phyloP scores from a whole-genome alignment of 2,113 vertebrate species.

The Thryonomys swinderianus region DNA sequence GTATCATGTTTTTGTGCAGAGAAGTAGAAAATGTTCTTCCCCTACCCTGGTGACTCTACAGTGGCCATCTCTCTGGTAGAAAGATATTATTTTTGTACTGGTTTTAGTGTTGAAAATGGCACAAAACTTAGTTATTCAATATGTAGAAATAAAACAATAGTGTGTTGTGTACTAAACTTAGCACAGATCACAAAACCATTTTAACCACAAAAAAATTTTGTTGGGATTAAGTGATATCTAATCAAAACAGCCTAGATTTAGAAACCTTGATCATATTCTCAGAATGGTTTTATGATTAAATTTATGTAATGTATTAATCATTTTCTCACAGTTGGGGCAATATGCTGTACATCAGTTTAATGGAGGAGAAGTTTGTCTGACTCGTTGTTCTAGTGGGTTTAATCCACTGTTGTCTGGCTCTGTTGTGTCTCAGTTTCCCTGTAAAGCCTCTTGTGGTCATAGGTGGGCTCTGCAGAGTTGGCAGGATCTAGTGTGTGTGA shows the following conservation, averaged over 20 bases:
- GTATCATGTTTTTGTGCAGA: neutral
- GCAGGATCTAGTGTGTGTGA: neutral
- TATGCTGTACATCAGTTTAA: neutral
- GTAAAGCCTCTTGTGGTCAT: neutral
- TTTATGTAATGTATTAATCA: neutral
- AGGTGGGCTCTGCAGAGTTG: neutral
- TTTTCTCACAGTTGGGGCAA: neutral
- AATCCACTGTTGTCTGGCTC: neutral
- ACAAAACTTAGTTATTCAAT: neutral
- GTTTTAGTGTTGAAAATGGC: neutral
- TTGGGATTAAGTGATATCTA: neutral
- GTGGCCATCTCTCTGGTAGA: neutral
- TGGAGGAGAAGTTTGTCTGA: neutral
- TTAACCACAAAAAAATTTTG: neutral
- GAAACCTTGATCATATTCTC: neutral
- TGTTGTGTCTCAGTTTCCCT: neutral
- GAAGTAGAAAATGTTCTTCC: neutral
- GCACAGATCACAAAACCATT: neutral
- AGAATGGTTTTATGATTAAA: neutral
- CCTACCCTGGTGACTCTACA: too few species aligned
- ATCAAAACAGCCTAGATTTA: neutral
- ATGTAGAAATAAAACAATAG: neutral
- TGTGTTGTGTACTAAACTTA: neutral
- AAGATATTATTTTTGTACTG: neutral
- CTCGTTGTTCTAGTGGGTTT: neutral